phyloP scores from a whole-genome alignment of 2,113 vertebrate genomes.

The Gopherus flavomarginatus region DNA sequence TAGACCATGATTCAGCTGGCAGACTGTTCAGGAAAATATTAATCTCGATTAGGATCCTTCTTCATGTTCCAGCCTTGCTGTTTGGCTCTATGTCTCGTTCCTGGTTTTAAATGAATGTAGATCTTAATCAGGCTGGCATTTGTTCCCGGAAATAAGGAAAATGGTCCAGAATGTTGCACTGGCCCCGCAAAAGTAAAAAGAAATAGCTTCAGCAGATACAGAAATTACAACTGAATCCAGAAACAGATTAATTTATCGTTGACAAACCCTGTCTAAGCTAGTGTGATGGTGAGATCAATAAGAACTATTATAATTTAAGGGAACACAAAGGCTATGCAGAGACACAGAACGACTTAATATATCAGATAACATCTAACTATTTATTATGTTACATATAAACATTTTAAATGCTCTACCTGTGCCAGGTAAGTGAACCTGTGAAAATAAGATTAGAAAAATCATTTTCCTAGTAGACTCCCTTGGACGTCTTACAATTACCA shows the following conservation, averaged over 20 bases:
- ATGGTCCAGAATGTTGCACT: slow-evolving; percentile 59
- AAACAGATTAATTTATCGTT: slow-evolving; percentile 15
- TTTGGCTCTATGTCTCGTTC: slow-evolving; percentile 68
- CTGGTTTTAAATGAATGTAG: slow-evolving; percentile 68
- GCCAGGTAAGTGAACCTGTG: neutral
- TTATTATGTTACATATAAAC: neutral
- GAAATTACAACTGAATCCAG: slow-evolving; percentile 50
- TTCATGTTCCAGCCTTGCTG: slow-evolving; percentile 74
- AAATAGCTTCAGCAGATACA: slow-evolving; percentile 41
- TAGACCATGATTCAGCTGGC: slow-evolving; percentile 76
- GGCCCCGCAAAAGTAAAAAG: slow-evolving; percentile 37
- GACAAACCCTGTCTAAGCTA: neutral
- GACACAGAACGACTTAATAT: slow-evolving; percentile 2
- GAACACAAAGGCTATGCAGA: neutral
- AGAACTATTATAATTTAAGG: neutral
- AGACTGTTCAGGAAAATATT: slow-evolving; percentile 79
- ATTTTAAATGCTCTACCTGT: neutral
- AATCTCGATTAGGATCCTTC: slow-evolving; percentile 77
- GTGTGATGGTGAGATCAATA: neutral
- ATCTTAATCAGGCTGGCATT: slow-evolving; percentile 65
- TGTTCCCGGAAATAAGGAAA: slow-evolving; percentile 64
- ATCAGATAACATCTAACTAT: neutral
- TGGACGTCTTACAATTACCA: slow-evolving; percentile 7
- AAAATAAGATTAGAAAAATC: neutral
- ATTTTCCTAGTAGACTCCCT: neutral